Base-by-base conservation (phyloP, 2,888 invertebrate species). In the Zygothrica quintamaculata region DNA sequence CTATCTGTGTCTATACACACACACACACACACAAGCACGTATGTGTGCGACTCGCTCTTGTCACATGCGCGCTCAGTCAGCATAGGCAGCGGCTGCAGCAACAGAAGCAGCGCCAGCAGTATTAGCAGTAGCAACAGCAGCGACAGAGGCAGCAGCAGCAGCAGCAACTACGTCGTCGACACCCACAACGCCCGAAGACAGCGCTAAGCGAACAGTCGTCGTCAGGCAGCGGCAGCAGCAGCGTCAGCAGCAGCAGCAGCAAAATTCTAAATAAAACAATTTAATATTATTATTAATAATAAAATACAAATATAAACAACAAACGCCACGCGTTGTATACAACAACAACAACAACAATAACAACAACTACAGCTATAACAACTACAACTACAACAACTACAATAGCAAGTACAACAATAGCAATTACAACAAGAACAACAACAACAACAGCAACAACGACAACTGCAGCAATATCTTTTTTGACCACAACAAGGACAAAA, bases 171-270 rank as follows among this genome's bases (percentile, higher is more conserved):
- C 70, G 69, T 40, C 64, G 71, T 58, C 76, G 76, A 66, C 73
- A 76, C 73, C 73, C 73, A 74, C 73, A 72, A 74, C 76, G 73
- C 46, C 33, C 73, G 76, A 73, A 76, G 73, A 72, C 77, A 56
- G 61, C 51, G 48, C 44, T 53, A 65, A 76, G 53, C 64, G 67
- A 68, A 79, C 77, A 76, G 84, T 77, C 84, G 85, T 71, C 72
- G 76, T 85, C 59, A 74, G 76, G 85, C 78, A 84, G 75, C 86
- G 81, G 80, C 84, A 86, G 80, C 84, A 79, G 79, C 84, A 74
- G 66, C 80, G 62, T 55, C 75, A 70, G 60, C 73, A 76, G 76
- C 72, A 75, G 72, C 76, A 77, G 77, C 74, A 53, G 33, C 40
- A 68, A 43, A 72, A 47, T 33, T 46, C 16, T 33, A 71, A 29